Evolutionary conservation across 2,888 invertebrate species (phyloP).

Genomic region (Lycia hirtaria): DNA sequence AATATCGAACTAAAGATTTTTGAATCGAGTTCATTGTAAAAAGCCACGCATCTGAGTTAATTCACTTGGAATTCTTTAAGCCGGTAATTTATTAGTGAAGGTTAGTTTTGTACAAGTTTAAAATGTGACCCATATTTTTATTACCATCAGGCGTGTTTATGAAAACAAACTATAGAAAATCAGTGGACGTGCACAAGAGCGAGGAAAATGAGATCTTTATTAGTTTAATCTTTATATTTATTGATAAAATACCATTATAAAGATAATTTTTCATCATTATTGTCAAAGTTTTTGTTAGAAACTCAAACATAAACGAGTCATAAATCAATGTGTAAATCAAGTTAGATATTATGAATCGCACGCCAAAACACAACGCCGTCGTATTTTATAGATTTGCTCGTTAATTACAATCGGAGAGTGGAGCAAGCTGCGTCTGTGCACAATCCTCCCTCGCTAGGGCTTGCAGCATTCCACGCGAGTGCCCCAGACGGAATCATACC

Average conservation of each 20-base stretch:
- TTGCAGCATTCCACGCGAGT: slow-evolving; percentile 69
- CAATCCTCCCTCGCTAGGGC: slow-evolving; percentile 59
- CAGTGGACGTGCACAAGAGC: slow-evolving; percentile 57
- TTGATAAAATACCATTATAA: slow-evolving; percentile 56
- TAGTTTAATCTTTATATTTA: slow-evolving; percentile 67
- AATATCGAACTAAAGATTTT: slow-evolving; percentile 56
- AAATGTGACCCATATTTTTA: slow-evolving; percentile 67
- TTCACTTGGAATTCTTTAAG: slow-evolving; percentile 57
- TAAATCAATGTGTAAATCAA: slow-evolving; percentile 30
- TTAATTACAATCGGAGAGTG: slow-evolving; percentile 52
- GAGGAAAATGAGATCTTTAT: slow-evolving; percentile 65
- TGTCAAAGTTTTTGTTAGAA: slow-evolving; percentile 43
- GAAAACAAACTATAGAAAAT: slow-evolving; percentile 66
- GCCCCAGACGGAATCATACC: slow-evolving; percentile 76
- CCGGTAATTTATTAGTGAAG: slow-evolving; percentile 58
- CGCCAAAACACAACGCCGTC: slow-evolving; percentile 25
- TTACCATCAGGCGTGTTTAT: slow-evolving; percentile 61
- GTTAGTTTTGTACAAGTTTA: slow-evolving; percentile 46
- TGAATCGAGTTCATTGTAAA: slow-evolving; percentile 49
- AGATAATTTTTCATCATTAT: slow-evolving; percentile 53
- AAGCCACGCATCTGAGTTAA: slow-evolving; percentile 48
- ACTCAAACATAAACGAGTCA: slow-evolving; percentile 25
- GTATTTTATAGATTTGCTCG: slow-evolving; percentile 35
- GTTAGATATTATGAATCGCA: slow-evolving; percentile 22
- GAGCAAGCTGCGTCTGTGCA: slow-evolving; percentile 36